Evolutionary conservation across 2,113 vertebrate genomes (phyloP).

Genomic region (Ivindomyrus marchei): DNA sequence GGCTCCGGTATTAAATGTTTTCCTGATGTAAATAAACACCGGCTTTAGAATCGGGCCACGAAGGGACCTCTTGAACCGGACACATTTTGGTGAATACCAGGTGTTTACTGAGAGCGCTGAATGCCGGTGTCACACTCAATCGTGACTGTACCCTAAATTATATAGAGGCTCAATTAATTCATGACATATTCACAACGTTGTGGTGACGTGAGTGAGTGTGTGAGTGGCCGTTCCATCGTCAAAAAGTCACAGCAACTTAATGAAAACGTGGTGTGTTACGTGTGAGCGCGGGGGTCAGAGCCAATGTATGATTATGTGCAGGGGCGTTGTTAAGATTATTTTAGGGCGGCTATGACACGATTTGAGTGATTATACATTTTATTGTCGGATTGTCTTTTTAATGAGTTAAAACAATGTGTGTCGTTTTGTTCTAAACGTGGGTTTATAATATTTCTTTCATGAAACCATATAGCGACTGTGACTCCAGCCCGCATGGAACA

Average conservation of each 20-base stretch:
- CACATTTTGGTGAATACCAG: slow-evolving; percentile 36
- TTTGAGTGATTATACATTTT: neutral
- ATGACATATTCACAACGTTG: neutral
- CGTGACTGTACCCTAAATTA: neutral
- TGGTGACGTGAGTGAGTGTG: neutral
- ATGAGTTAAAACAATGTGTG: neutral
- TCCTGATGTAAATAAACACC: slow-evolving; percentile 54
- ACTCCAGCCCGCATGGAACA: slow-evolving; percentile 85
- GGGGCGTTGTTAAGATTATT: neutral
- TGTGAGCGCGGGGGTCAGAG: neutral
- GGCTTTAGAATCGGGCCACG: slow-evolving; percentile 44
- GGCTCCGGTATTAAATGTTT: slow-evolving; percentile 47
- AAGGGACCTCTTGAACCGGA: slow-evolving; percentile 35
- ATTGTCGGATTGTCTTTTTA: neutral
- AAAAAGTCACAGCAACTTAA: neutral
- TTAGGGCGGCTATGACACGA: neutral
- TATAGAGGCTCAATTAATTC: neutral
- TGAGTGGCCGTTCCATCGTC: neutral
- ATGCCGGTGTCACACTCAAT: neutral
- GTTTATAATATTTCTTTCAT: slow-evolving; percentile 79
- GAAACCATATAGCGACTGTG: slow-evolving; percentile 85
- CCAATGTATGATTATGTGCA: neutral
- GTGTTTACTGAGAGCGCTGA: neutral
- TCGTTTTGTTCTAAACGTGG: slow-evolving; percentile 54
- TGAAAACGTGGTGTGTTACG: neutral